Percentiles rank a stretch among this genome's conserved stretches.
Conservation (phyloP, 2,113 vertebrate species). For the Beaufortia kweichowensis region DNA sequence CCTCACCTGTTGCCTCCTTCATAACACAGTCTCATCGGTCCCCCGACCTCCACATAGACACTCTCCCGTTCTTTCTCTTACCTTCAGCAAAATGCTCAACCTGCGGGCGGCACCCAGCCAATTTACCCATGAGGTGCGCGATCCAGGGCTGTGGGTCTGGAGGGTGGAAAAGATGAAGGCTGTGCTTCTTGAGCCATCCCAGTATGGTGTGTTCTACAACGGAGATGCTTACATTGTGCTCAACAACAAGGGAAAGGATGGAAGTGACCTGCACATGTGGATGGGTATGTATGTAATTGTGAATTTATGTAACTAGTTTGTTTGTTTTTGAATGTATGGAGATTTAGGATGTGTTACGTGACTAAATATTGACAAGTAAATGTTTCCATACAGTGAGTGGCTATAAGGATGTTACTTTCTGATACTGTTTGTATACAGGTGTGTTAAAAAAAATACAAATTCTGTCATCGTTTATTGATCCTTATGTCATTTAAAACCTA, state of each 20-base stretch:
- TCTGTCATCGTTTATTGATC: too few species aligned
- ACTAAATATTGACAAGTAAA: neutral
- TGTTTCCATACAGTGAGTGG: neutral
- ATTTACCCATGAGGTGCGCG: constrained; percentile 80
- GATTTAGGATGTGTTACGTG: neutral
- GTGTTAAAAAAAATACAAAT: too few species aligned
- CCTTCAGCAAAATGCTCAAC: constrained; percentile 79
- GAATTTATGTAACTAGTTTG: neutral
- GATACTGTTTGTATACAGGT: neutral
- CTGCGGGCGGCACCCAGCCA: constrained; percentile 67
- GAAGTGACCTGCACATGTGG: constrained; percentile 90
- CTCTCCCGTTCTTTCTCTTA: constrained; percentile 24
- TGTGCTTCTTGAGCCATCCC: constrained; percentile 78
- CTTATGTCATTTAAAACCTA: too few species aligned
- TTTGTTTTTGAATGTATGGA: neutral
- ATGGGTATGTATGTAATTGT: constrained; percentile 72
- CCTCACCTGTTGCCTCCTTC: constrained; percentile 7
- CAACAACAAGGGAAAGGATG: constrained; percentile 76
- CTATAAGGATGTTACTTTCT: neutral
- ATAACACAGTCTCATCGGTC: neutral
- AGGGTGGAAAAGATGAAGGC: constrained; percentile 87
- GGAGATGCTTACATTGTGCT: constrained; percentile 89
- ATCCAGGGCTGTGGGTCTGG: constrained; percentile 87
- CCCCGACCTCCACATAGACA: constrained; percentile 35
- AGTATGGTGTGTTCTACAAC: constrained; percentile 83